A percentile compares a stretch with the other conserved stretches of the same genome.
Conservation (phyloP, 2,797 vertebrate species). For the Myripristis murdjan region DNA sequence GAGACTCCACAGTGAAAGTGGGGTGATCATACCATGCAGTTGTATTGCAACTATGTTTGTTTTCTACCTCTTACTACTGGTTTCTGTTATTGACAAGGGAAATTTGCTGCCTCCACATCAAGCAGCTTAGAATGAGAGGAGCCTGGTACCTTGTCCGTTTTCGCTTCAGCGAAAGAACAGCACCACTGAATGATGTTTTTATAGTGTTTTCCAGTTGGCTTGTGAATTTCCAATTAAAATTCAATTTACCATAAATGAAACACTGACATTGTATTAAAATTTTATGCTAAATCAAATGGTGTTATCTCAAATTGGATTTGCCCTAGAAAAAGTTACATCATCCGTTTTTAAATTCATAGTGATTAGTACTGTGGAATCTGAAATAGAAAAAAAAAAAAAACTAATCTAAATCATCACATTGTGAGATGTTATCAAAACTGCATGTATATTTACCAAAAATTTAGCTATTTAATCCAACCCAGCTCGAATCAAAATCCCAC, state of each 20-base stretch:
- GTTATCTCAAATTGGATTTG: neutral
- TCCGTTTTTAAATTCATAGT: too few relatives aligned
- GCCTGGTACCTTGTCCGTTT: neutral
- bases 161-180: neutral
- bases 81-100: neutral
- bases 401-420: too few relatives aligned
- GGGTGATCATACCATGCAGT: neutral
- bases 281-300: neutral
- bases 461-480: neutral
- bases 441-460: neutral
- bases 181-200: too few relatives aligned
- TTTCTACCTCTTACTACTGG: neutral
- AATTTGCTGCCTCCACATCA: neutral
- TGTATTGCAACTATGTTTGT: neutral
- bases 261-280: neutral
- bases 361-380: neutral
- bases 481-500: neutral
- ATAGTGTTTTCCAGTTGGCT: too few relatives aligned
- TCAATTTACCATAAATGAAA: neutral
- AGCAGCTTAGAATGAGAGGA: neutral
- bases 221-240: too few relatives aligned
- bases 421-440: too few relatives aligned
- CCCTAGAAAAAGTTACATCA: neutral
- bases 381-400: neutral
- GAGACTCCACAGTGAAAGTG: conserved; percentile 38